Conservation (phyloP, 2,797 vertebrate genomes). For the Pseudochirops cupreus region DNA sequence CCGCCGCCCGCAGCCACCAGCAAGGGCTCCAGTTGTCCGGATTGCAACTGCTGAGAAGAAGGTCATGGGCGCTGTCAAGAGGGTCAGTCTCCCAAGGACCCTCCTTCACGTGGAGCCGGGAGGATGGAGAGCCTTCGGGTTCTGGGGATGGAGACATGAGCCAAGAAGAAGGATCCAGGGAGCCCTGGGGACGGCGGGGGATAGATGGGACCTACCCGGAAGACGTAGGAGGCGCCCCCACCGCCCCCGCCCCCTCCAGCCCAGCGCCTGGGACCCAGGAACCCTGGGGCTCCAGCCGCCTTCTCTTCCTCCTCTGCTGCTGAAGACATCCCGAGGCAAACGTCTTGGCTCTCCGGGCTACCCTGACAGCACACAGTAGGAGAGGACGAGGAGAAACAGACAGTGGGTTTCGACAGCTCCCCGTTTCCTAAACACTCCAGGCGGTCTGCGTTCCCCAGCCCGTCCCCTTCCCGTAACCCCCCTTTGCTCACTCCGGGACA, state of each 20-base stretch:
- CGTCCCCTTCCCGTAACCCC: not conserved
- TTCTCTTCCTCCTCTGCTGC: constrained; percentile 89
- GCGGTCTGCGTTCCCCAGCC: not conserved
- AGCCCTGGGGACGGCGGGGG: not conserved
- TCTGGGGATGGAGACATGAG: not conserved
- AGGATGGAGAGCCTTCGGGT: not conserved
- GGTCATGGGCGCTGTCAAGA: not conserved
- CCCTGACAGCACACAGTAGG: constrained; percentile 82
- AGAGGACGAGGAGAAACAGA: not conserved
- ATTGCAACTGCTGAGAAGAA: constrained; percentile 71
- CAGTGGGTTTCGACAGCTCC: not conserved
- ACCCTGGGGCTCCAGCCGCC: constrained; percentile 76
- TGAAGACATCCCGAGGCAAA: constrained; percentile 92
- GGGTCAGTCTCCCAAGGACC: not conserved
- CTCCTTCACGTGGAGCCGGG: not conserved
- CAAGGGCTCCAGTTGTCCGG: constrained; percentile 88
- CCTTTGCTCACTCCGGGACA: constrained; percentile 89
- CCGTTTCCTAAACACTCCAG: not conserved
- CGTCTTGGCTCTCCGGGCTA: constrained; percentile 89
- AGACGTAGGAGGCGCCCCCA: constrained; percentile 93
- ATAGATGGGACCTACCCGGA: constrained; percentile 85
- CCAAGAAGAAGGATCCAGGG: not conserved
- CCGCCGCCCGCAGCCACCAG: constrained; percentile 94
- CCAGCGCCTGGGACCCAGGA: constrained; percentile 80
- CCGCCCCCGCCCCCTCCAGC: constrained; percentile 94